Percentiles rank a stretch among this genome's conserved stretches.
Conservation (phyloP, 2,797 vertebrate genomes). For the Rhinoraja longicauda region DNA sequence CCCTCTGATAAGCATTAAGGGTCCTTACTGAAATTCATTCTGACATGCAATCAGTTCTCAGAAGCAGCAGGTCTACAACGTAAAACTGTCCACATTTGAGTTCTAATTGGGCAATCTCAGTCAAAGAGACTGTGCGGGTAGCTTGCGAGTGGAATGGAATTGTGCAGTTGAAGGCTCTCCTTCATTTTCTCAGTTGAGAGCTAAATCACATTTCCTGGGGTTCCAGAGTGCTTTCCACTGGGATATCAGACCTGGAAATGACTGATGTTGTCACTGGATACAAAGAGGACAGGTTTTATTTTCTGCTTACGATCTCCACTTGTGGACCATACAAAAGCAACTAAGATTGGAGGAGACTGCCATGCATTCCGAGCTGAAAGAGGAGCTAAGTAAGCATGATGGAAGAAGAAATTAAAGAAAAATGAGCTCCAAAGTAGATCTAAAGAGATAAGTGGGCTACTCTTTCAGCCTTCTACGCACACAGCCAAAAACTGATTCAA, state of each 20-base stretch:
- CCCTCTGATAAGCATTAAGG: slow-evolving; percentile 17
- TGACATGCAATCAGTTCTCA: not conserved
- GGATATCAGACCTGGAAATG: not conserved
- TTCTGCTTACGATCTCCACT: not conserved
- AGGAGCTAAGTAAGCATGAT: slow-evolving; percentile 20
- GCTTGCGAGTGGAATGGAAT: not conserved
- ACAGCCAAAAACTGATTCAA: slow-evolving; percentile 38
- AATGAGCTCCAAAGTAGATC: slow-evolving; percentile 38
- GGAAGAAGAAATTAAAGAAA: slow-evolving; percentile 30
- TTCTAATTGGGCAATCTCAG: slow-evolving; percentile 32
- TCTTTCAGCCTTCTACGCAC: slow-evolving; percentile 32
- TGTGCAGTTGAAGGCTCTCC: not conserved
- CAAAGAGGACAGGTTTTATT: not conserved
- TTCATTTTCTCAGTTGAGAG: not conserved
- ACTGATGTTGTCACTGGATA: slow-evolving; percentile 14
- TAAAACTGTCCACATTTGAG: slow-evolving; percentile 26
- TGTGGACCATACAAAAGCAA: slow-evolving; percentile 1
- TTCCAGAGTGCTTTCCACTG: not conserved
- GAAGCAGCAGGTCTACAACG: not conserved
- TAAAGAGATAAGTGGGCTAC: slow-evolving; percentile 37
- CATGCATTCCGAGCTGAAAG: slow-evolving; percentile 13
- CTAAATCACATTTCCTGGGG: not conserved
- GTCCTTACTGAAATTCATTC: slow-evolving; percentile 32
- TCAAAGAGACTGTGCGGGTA: slow-evolving; percentile 1
- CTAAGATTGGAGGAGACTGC: not conserved